Conservation (phyloP, 2,113 vertebrate genomes). For the Thamnaconus septentrionalis region DNA sequence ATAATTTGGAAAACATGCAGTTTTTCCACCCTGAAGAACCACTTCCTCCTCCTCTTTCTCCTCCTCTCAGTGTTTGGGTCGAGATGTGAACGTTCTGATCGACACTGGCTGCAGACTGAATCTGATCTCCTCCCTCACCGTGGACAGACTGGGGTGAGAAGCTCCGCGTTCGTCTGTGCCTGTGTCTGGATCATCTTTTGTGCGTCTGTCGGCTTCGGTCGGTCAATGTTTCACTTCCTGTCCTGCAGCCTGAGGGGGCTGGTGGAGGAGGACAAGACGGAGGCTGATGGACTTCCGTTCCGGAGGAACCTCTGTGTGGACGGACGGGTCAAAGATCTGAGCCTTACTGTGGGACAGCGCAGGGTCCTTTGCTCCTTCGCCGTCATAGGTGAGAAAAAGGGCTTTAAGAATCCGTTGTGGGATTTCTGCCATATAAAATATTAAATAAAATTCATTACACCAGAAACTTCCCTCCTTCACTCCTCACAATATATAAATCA, state of each 20-base stretch:
- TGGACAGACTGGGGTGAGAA: constrained; percentile 82
- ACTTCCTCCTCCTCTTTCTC: background rate
- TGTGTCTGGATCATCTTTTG: background rate
- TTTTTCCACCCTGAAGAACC: too few relatives aligned
- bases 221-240: background rate
- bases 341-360: constrained; percentile 30
- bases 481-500: too few relatives aligned
- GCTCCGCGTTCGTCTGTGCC: background rate
- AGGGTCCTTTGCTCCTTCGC: constrained; percentile 44
- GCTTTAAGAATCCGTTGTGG: too few relatives aligned
- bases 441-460: too few relatives aligned
- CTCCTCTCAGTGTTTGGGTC: constrained; percentile 79
- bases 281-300: constrained; percentile 18
- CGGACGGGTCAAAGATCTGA: constrained; percentile 33
- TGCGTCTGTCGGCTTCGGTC: too few relatives aligned
- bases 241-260: constrained; percentile 34
- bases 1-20: too few relatives aligned
- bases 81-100: constrained; percentile 80
- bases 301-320: constrained; percentile 33
- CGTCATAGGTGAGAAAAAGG: constrained; percentile 34
- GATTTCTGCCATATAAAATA: too few relatives aligned
- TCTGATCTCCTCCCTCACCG: constrained; percentile 82
- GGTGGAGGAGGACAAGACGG: constrained; percentile 29
- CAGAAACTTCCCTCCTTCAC: too few relatives aligned
- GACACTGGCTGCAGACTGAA: constrained; percentile 85